These are phyloP conservation scores for Agonopterix heracliana DNA, from an alignment of 2,888 invertebrate genomes.

Conservation along the genomic window DNA sequence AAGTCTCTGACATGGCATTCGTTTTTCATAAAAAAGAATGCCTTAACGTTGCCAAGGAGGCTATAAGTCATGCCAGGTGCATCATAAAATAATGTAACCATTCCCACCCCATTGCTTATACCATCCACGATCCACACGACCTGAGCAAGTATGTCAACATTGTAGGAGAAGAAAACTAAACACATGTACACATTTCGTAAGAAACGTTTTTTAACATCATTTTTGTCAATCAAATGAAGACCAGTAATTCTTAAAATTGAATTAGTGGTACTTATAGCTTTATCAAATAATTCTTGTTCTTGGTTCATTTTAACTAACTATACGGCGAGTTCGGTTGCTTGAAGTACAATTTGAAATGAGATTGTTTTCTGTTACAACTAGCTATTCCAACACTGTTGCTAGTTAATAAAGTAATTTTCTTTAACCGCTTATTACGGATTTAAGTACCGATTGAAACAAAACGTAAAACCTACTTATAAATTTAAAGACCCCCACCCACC, in stretches of 20 bases:
- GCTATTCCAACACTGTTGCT: too few relatives aligned
- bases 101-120: conserved; percentile 14
- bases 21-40: conserved; percentile 26
- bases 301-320: conserved; percentile 12
- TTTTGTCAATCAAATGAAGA: conserved; percentile 21
- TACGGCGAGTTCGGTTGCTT: too few relatives aligned
- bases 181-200: conserved; percentile 21
- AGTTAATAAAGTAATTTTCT: too few relatives aligned
- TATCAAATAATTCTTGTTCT: conserved; percentile 23
- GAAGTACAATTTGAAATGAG: too few relatives aligned
- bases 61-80: conserved; percentile 32
- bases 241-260: conserved; percentile 18
- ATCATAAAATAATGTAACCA: conserved; percentile 29
- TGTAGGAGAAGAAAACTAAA: conserved; percentile 19
- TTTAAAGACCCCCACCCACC: too few relatives aligned
- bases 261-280: conserved; percentile 12
- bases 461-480: too few relatives aligned
- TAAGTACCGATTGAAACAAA: neutral
- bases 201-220: conserved; percentile 17
- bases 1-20: conserved; percentile 25
- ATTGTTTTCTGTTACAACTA: too few relatives aligned
- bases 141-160: conserved; percentile 18
- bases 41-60: conserved; percentile 29
- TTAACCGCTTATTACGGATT: neutral
- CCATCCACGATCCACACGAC: conserved; percentile 22